Base-by-base conservation (phyloP, 2,797 vertebrate genomes). In the Phrynocephalus vlangalii region DNA sequence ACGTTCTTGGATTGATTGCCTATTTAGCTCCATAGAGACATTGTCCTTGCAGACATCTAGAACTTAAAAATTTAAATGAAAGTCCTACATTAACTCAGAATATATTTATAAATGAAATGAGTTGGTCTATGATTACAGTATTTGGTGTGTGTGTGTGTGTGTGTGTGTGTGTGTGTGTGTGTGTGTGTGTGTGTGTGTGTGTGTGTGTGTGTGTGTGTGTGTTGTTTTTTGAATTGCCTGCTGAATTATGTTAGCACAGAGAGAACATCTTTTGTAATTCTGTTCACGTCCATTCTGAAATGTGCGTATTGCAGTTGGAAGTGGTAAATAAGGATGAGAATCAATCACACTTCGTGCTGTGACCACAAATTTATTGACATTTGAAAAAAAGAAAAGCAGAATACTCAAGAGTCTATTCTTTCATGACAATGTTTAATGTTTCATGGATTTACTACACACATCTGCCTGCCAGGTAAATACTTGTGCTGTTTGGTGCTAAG, bases 401-500 rank as follows among this genome's bases (percentile, higher is more conserved):
- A 92, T 90, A 89, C 0, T 3, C 93, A 91, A 80, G 94, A 94
- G 94, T 87, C 86, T 93, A 80, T 75, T 24, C 87, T 93, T 94
- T 92, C 91, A 91, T 94, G 91, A 1, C 2, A 93, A 48, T n/a
- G 33, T 91, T 88, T 83, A 93, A 48, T 30, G 38, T 91, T 88
- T 83, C 91, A 90, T 18, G 94, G 95, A 96, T 96, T 97, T 95
- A 96, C 90, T 93, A 81, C 82, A 86, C 92, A 92, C 96, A 94
- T 94, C 94, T 96, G 94, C 92, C 90, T 22, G 73, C 84, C 86
- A 10, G 3, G 91, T 92, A 89, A 76, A 77, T 89, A 84, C 0
- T 5, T 89, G 56, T 82, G 91, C 86, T 88, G 26, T 89, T 94
- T 82, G 87, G 85, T 85, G 38, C 48, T 85, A 76, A 82, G 50